These are phyloP conservation scores for Elgaria multicarinata DNA, from an alignment of 2,113 vertebrate genomes.

Conservation along the genomic window DNA sequence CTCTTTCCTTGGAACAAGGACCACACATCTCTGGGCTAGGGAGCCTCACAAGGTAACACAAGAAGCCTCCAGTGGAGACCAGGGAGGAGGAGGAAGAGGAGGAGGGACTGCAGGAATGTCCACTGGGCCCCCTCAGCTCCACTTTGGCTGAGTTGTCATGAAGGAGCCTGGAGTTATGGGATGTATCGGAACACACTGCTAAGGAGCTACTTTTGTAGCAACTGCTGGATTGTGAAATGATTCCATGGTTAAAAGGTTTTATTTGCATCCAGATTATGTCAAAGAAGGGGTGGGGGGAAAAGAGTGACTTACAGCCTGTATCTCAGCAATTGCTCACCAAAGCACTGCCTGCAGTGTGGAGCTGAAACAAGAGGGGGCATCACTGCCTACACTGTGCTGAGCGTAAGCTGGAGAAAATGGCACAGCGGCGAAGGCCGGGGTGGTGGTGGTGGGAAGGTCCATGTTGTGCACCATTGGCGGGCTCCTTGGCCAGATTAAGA, in stretches of 20 bases:
- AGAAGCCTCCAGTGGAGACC: too few relatives aligned
- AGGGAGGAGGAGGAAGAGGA: too few relatives aligned
- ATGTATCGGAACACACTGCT: too few relatives aligned
- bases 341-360: background rate
- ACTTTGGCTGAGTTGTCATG: too few relatives aligned
- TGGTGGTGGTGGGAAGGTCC: background rate
- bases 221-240: background rate
- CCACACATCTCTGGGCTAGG: background rate
- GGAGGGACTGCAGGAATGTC: background rate
- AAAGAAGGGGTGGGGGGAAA: too few relatives aligned
- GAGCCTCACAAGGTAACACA: too few relatives aligned
- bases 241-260: background rate
- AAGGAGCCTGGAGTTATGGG: too few relatives aligned
- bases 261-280: background rate
- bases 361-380: background rate
- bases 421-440: too few relatives aligned
- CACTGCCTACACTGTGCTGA: background rate
- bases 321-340: background rate
- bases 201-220: too few relatives aligned
- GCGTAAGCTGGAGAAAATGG: background rate
- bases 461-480: background rate
- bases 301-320: too few relatives aligned
- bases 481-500: background rate
- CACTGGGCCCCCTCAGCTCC: background rate
- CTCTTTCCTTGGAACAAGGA: background rate